Conservation (phyloP, 2,888 invertebrate genomes). For the Epirrita christyi region DNA sequence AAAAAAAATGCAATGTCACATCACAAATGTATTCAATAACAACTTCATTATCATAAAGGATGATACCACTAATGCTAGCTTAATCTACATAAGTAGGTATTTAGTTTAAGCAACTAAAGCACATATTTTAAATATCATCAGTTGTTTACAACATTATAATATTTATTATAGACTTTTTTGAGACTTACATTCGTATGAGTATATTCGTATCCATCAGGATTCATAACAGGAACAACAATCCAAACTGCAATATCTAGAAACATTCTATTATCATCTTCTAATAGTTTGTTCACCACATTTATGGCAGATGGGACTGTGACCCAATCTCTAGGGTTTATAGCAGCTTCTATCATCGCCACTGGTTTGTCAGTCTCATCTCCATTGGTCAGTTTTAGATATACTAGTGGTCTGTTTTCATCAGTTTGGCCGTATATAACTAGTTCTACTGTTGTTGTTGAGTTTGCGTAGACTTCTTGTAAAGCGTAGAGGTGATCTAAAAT, state of each 20-base stretch:
- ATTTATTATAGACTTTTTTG: too few relatives aligned
- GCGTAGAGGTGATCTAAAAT: constrained; percentile 56
- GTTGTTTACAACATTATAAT: too few relatives aligned
- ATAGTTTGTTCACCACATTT: constrained; percentile 85
- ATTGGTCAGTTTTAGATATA: constrained; percentile 78
- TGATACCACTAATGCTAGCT: too few relatives aligned
- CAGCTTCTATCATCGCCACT: constrained; percentile 84
- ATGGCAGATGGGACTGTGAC: constrained; percentile 87
- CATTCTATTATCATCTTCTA: constrained; percentile 68
- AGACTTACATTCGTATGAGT: constrained; percentile 81
- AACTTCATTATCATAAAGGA: too few relatives aligned
- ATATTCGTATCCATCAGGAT: constrained; percentile 91
- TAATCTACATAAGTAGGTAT: too few relatives aligned
- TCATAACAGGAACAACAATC: constrained; percentile 87
- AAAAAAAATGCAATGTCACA: too few relatives aligned
- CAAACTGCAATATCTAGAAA: constrained; percentile 86
- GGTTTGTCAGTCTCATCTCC: constrained; percentile 65
- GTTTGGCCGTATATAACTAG: constrained; percentile 58
- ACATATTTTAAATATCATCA: too few relatives aligned
- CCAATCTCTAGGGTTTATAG: constrained; percentile 89
- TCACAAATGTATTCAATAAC: too few relatives aligned
- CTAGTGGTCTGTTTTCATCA: constrained; percentile 56
- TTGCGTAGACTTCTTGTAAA: constrained; percentile 46
- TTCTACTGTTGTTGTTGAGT: constrained; percentile 47
- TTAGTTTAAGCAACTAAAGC: too few relatives aligned